These are phyloP conservation scores for Tauraco erythrolophus DNA, from an alignment of 2,113 vertebrate species.

Conservation along the genomic window DNA sequence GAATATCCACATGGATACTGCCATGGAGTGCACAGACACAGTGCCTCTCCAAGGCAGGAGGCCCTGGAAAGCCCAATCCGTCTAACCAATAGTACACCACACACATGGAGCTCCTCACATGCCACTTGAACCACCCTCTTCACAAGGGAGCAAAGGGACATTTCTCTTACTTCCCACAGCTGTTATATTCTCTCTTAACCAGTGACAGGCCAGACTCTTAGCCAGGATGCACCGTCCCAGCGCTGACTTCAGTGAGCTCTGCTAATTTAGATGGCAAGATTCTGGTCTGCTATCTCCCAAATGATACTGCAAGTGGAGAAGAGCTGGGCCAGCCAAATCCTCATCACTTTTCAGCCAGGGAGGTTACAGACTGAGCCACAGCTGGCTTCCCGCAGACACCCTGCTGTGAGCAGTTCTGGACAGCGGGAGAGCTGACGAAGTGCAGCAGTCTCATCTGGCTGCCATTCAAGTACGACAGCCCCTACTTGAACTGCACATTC, in stretches of 20 bases:
- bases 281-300: neutral
- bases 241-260: neutral
- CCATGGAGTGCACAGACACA: neutral
- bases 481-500: neutral
- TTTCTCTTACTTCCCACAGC: neutral
- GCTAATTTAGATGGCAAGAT: neutral
- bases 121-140: neutral
- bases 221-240: neutral
- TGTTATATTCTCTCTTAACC: neutral
- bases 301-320: neutral
- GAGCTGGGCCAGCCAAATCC: neutral
- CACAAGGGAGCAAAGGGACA: neutral
- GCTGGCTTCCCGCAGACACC: neutral
- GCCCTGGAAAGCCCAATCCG: neutral
- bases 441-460: conserved; percentile 28
- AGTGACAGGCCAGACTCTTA: neutral
- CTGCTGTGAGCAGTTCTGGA: neutral
- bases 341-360: neutral
- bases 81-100: neutral
- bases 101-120: neutral
- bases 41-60: neutral
- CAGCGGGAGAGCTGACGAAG: neutral
- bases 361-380: neutral
- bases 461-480: neutral
- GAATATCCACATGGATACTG: neutral